Base-by-base conservation (phyloP, 2,797 vertebrate species). In the Spea hammondii region DNA sequence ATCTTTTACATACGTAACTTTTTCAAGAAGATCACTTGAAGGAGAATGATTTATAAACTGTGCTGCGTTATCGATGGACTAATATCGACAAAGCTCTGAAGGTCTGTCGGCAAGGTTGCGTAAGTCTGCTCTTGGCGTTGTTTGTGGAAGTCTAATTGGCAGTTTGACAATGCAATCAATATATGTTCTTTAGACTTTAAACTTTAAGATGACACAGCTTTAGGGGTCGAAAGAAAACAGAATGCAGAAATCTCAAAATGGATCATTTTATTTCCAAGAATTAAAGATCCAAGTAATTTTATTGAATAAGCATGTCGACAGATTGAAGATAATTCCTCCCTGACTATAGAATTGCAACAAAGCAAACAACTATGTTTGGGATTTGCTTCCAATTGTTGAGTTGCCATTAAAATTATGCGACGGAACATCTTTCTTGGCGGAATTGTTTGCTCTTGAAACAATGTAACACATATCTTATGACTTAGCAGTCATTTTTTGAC, bases 291-390 rank as follows among this genome's bases (percentile, higher is more conserved):
- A 81, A 92, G 92, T 1, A 83, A 78, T 62, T 94, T 92, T 62
- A 92, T 89, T 0, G 89, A 6, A 32, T 6, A 44, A 17, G 65
- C 92, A 55, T 95, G 91, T 78, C 91, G 89, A 71, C 93, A 91
- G 32, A 90, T 87, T 72, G 86, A 86, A 44, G 85, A 89, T 74
- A 83, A 93, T 85, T 88, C 89, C 89, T 93, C 84, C 88, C 94
- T 0, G 91, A 92, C 78, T 95, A 93, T 85, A 93, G 91, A 79
- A 77, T 85, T 76, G 84, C 91, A 79, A 91, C 32, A 88, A 82
- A 87, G 94, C 94, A 85, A 90, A 91, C 90, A 81, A 88, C 85
- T 87, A 81, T 74, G 49, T 87, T 86, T 88, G 75, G 84, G 84
- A 82, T 83, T 72, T 8, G 8, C 51, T 75, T 49, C 32, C 73